phyloP scores from a whole-genome alignment of 2,113 vertebrate genomes.

The Neolamprologus fasciatus region DNA sequence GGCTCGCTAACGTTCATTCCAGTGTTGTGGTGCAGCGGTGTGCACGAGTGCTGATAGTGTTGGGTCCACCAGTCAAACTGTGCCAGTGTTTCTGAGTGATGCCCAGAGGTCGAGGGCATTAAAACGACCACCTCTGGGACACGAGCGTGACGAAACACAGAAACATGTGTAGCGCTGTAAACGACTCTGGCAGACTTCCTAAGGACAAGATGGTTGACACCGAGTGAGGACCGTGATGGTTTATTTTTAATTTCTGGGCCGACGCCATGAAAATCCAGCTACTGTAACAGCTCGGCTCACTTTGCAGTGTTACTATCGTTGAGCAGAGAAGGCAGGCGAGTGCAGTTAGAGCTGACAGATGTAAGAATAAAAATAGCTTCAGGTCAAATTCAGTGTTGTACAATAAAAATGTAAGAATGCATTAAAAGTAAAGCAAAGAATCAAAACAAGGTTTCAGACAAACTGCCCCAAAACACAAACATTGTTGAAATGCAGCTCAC shows the following conservation, averaged over 20 bases:
- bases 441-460: neutral
- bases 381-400: neutral
- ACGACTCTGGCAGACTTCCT: neutral
- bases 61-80: neutral
- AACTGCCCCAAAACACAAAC: neutral
- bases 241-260: constrained; percentile 55
- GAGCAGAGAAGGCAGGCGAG: neutral
- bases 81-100: constrained; percentile 6
- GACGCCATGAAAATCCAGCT: constrained; percentile 28
- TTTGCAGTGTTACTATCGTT: constrained; percentile 5
- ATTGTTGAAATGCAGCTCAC: neutral
- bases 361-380: neutral
- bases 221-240: neutral
- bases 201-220: constrained; percentile 20
- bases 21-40: neutral
- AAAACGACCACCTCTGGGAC: neutral
- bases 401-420: neutral
- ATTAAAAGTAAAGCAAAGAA: accelerated
- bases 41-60: neutral
- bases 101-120: constrained; percentile 1
- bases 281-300: constrained; percentile 19
- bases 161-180: constrained; percentile 26
- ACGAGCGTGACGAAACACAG: neutral
- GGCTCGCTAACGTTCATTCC: neutral
- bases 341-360: neutral